Conservation (phyloP, 2,888 invertebrate genomes). For the Stenodema calcarata region DNA sequence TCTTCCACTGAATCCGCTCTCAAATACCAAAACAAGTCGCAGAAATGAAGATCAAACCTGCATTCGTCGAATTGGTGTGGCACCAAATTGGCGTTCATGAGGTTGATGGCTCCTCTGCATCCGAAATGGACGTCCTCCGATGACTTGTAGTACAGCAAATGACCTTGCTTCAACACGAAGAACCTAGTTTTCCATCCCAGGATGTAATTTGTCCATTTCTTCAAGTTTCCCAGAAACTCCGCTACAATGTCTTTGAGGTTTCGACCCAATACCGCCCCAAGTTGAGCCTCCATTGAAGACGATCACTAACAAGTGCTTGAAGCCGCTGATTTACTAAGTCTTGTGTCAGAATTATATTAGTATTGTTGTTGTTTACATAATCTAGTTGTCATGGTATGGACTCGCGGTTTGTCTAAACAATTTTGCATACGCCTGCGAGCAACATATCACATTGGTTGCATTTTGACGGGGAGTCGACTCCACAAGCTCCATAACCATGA, state of each 20-base stretch:
- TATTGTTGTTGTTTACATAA: too few species aligned
- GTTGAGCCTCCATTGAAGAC: not conserved
- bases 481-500: too few species aligned
- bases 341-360: not conserved
- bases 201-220: conserved; percentile 98
- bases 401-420: too few species aligned
- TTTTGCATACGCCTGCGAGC: too few species aligned
- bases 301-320: not conserved
- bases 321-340: too few species aligned
- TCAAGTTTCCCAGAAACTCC: conserved; percentile 75
- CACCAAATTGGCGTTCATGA: conserved; percentile 94
- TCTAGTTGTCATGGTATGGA: too few species aligned
- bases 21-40: conserved; percentile 97
- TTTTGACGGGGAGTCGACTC: too few species aligned
- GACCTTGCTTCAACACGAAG: conserved; percentile 94
- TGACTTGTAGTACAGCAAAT: conserved; percentile 96
- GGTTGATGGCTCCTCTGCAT: conserved; percentile 94
- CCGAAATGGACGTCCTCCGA: conserved; percentile 94
- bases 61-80: conserved; percentile 98
- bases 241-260: not conserved
- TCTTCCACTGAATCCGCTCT: conserved; percentile 86
- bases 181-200: conserved; percentile 99
- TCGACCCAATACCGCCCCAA: not conserved
- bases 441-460: too few species aligned
- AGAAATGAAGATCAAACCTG: conserved; percentile 95